These are phyloP conservation scores for Bombus sibiricus DNA, from an alignment of 1,140 invertebrate species.

Conservation along the genomic window DNA sequence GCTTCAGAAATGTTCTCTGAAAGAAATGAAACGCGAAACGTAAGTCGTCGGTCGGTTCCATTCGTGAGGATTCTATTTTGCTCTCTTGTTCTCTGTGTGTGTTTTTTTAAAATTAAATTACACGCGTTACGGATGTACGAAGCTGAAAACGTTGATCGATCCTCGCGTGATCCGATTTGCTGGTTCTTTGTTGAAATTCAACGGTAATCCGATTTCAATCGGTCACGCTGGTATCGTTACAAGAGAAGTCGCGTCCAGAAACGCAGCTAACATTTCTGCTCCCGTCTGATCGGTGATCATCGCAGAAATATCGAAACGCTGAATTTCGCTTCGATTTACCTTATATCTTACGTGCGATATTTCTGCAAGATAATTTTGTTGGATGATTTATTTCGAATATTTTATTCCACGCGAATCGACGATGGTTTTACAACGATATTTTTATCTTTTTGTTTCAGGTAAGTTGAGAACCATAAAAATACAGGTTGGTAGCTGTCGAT, in stretches of 20 bases:
- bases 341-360: not conserved
- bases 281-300: not conserved
- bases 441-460: constrained; percentile 33
- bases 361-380: not conserved
- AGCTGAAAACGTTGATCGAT: constrained; percentile 47
- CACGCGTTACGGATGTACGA: constrained; percentile 14
- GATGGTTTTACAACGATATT: not conserved
- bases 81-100: not conserved
- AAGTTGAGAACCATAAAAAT: not conserved
- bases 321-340: not conserved
- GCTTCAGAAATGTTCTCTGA: not conserved
- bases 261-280: not conserved
- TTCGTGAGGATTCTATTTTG: not conserved
- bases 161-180: constrained; percentile 45
- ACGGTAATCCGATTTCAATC: constrained; percentile 51
- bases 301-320: not conserved
- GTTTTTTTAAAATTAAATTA: constrained; percentile 40
- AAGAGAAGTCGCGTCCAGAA: constrained; percentile 7
- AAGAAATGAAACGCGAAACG: not conserved
- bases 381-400: not conserved
- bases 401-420: not conserved
- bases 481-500: too few species aligned
- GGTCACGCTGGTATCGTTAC: constrained; percentile 20
- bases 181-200: constrained; percentile 50
- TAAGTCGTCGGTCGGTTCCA: not conserved